phyloP scores from a whole-genome alignment of 2,888 invertebrate genomes.

The Nomada ruficornis region DNA sequence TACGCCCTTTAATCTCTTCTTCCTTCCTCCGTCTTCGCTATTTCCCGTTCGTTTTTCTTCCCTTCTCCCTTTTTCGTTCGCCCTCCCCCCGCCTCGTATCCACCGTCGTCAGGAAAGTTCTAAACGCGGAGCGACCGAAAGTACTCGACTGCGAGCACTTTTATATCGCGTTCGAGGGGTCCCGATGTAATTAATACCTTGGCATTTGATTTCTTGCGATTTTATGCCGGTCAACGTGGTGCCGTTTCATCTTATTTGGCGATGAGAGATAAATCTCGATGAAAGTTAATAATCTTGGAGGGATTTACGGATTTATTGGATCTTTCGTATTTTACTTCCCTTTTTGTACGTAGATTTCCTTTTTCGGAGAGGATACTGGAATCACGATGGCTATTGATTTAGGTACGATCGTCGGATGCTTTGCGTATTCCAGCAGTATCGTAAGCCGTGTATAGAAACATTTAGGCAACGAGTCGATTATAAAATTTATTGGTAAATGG shows the following conservation, averaged over 20 bases:
- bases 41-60: background rate
- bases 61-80: background rate
- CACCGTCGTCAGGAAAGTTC: slow-evolving; percentile 21
- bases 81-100: background rate
- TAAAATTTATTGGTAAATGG: too few species aligned
- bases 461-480: too few species aligned
- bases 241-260: background rate
- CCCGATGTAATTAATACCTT: slow-evolving; percentile 13
- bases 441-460: too few species aligned
- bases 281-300: background rate
- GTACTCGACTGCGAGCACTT: slow-evolving; percentile 5
- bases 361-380: background rate
- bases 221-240: background rate
- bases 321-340: background rate
- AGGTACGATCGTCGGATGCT: too few species aligned
- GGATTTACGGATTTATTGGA: background rate
- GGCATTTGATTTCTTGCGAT: background rate
- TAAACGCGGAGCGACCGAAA: background rate
- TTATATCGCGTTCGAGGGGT: slow-evolving; percentile 4
- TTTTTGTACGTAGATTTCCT: background rate
- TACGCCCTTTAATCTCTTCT: slow-evolving; percentile 52
- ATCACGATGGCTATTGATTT: too few species aligned
- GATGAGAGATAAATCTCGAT: background rate
- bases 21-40: background rate
- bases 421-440: too few species aligned